A percentile compares a stretch with the other conserved stretches of the same genome.
phyloP scores from a whole-genome alignment of 2,797 vertebrate genomes.

The Podarcis lilfordi region DNA sequence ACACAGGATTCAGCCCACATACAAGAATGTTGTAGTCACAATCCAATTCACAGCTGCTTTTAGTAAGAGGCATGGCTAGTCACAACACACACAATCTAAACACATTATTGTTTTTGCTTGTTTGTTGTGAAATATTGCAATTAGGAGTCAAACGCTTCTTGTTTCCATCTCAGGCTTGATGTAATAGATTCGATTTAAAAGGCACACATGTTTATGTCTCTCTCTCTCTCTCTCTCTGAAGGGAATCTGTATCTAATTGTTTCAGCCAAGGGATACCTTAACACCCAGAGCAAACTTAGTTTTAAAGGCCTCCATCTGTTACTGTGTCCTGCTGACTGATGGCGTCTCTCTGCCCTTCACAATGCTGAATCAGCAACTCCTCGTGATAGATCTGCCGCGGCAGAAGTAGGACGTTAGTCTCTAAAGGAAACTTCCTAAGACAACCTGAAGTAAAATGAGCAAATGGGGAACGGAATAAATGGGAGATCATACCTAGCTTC shows the following conservation, averaged over 20 bases:
- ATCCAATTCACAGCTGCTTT: not conserved
- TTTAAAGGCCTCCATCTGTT: constrained; percentile 66
- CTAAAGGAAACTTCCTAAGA: constrained; percentile 34
- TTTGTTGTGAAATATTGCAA: not conserved
- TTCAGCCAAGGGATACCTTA: constrained; percentile 47
- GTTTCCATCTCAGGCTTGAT: constrained; percentile 30
- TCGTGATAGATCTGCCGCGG: constrained; percentile 23
- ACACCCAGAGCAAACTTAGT: constrained; percentile 47
- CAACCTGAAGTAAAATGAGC: constrained; percentile 32
- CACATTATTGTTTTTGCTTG: not conserved
- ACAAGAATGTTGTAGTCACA: too few species aligned
- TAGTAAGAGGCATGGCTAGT: not conserved
- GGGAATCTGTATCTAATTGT: constrained; percentile 49
- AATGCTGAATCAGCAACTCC: constrained; percentile 39
- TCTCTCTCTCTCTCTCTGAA: constrained; percentile 10
- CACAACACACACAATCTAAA: not conserved
- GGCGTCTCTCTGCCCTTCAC: constrained; percentile 50
- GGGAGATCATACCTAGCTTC: accelerated
- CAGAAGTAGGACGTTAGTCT: constrained; percentile 23
- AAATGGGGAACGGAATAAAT: not conserved
- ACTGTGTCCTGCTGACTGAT: not conserved
- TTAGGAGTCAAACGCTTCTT: constrained; percentile 33
- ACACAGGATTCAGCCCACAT: not conserved
- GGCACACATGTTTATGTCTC: constrained; percentile 38
- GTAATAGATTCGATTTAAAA: constrained; percentile 4